These are phyloP conservation scores for Sylvilagus bachmani DNA, from an alignment of 2,113 vertebrate species.

Conservation along the genomic window DNA sequence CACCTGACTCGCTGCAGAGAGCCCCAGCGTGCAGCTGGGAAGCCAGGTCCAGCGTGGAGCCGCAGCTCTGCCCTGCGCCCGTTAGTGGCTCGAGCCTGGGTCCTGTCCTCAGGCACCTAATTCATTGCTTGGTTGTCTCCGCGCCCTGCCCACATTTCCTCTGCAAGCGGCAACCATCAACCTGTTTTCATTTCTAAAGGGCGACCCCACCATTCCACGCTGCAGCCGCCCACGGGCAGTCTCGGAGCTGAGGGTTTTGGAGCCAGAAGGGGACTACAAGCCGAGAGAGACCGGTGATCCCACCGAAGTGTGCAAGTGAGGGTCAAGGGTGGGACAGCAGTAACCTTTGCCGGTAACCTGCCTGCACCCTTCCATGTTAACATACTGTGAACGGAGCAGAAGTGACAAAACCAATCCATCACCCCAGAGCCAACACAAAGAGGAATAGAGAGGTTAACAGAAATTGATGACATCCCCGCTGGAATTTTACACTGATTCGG, in stretches of 20 bases:
- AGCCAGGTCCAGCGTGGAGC: background rate
- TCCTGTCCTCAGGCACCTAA: background rate
- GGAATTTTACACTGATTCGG: constrained; percentile 98
- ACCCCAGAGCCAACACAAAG: constrained; percentile 93
- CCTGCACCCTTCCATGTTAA: constrained; percentile 99
- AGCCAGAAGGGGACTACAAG: constrained; percentile 61
- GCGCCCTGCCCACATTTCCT: background rate
- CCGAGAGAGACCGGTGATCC: constrained; percentile 80
- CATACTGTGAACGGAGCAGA: constrained; percentile 99
- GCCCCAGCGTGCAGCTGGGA: fast-evolving
- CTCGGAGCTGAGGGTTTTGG: constrained; percentile 55
- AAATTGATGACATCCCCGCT: constrained; percentile 99
- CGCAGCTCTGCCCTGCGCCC: fast-evolving
- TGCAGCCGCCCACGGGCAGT: background rate
- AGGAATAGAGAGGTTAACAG: constrained; percentile 99
- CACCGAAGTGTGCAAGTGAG: constrained; percentile 87
- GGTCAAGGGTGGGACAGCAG: constrained; percentile 92
- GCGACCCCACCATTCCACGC: background rate
- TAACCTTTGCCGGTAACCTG: constrained; percentile 95
- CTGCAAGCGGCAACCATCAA: background rate
- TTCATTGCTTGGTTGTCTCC: background rate
- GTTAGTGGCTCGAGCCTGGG: background rate
- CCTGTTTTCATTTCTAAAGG: background rate
- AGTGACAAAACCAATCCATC: constrained; percentile 99
- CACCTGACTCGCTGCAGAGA: background rate